Conservation (phyloP, 2,797 vertebrate species). For the Lepus townsendii region DNA sequence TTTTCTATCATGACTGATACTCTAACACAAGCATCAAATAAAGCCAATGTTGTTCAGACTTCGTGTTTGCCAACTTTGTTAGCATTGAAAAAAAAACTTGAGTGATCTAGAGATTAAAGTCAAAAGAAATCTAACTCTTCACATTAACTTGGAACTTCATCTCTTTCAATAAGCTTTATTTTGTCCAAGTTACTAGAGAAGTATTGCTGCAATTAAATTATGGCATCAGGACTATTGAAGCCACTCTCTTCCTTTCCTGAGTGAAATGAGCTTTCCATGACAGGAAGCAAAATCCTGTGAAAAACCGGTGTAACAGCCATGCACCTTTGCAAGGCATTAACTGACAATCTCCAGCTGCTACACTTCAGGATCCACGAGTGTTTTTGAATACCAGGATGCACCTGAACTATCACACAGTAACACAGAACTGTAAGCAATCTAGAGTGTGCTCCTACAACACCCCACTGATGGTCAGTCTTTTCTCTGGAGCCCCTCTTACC, state of each 20-base stretch:
- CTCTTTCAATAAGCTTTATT: neutral
- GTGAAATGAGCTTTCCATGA: neutral
- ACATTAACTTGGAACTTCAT: neutral
- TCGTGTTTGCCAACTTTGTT: slow-evolving; percentile 26
- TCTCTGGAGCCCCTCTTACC: neutral
- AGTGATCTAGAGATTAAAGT: slow-evolving; percentile 15
- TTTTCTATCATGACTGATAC: neutral
- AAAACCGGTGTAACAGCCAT: neutral
- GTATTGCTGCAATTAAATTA: neutral
- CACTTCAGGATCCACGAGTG: neutral
- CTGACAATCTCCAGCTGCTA: neutral
- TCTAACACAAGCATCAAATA: slow-evolving; percentile 24
- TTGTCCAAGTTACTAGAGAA: slow-evolving; percentile 44
- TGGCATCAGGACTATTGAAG: neutral
- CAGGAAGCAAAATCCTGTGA: neutral
- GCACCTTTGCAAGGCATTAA: neutral
- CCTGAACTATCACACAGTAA: neutral
- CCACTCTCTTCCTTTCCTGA: neutral
- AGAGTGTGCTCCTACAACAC: fast-evolving
- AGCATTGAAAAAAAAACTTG: neutral
- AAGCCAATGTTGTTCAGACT: neutral
- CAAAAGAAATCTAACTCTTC: neutral
- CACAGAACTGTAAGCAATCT: neutral
- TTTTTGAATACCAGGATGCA: neutral
- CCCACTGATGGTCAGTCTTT: neutral